phyloP scores from a whole-genome alignment of 2,888 invertebrate genomes.

The Lasioglossum calceatum region DNA sequence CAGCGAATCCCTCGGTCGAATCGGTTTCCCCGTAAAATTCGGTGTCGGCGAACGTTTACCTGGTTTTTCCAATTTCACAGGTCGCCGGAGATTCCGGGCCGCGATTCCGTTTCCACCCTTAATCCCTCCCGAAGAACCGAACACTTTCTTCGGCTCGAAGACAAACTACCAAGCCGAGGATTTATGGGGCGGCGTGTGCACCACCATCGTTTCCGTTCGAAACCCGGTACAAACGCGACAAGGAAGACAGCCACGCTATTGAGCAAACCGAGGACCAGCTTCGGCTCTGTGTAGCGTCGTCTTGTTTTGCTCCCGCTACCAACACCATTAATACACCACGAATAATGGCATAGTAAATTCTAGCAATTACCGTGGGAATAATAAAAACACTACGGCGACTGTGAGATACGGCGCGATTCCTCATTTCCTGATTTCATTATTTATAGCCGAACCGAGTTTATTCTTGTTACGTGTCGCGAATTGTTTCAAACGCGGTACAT shows the following conservation, averaged over 20 bases:
- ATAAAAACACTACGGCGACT: not conserved
- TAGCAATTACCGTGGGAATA: slow-evolving; percentile 13
- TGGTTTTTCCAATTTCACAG: slow-evolving; percentile 64
- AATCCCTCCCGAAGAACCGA: slow-evolving; percentile 29
- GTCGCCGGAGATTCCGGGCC: slow-evolving; percentile 40
- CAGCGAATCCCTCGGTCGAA: slow-evolving; percentile 35
- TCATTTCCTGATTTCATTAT: slow-evolving; percentile 9
- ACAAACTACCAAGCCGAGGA: slow-evolving; percentile 44
- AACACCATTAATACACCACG: slow-evolving; percentile 19
- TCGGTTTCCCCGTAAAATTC: slow-evolving; percentile 27
- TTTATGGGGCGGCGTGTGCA: slow-evolving; percentile 27
- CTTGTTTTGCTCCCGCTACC: slow-evolving; percentile 9
- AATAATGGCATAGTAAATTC: slow-evolving; percentile 19
- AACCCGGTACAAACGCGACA: slow-evolving; percentile 33
- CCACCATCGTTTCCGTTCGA: slow-evolving; percentile 32
- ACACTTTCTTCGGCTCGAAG: slow-evolving; percentile 16
- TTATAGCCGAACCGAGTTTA: slow-evolving; percentile 5
- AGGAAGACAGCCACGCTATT: slow-evolving; percentile 12
- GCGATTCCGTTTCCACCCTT: slow-evolving; percentile 38
- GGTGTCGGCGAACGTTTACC: slow-evolving; percentile 56
- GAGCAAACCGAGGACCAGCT: slow-evolving; percentile 15
- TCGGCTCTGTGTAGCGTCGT: not conserved
- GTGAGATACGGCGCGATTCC: not conserved
- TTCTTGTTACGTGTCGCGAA: not conserved
- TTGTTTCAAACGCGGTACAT: not conserved